Evolutionary conservation across 2,888 invertebrate genomes (phyloP).

Genomic region (Trissoscelio sp.): DNA sequence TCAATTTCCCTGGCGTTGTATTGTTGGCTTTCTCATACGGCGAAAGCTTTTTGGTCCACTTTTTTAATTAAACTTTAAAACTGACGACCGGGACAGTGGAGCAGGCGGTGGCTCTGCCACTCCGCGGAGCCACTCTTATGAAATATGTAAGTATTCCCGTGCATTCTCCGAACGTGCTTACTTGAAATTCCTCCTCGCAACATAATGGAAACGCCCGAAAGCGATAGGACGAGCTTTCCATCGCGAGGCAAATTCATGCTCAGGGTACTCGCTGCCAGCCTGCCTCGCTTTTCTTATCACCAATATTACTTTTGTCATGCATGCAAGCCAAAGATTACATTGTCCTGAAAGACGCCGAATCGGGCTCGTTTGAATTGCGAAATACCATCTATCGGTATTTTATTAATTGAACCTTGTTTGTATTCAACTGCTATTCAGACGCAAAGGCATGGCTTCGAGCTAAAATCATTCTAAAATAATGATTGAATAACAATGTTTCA

Average conservation of each 20-base stretch:
- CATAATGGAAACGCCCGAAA: slow-evolving; percentile 68
- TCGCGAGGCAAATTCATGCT: slow-evolving; percentile 63
- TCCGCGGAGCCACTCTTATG: slow-evolving; percentile 62
- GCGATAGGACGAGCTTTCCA: slow-evolving; percentile 68
- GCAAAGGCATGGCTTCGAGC: neutral
- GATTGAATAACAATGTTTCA: no score
- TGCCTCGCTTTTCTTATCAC: slow-evolving; percentile 60
- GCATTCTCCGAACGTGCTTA: slow-evolving; percentile 70
- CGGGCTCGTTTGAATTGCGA: slow-evolving; percentile 37
- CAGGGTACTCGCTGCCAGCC: slow-evolving; percentile 48
- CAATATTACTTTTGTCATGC: slow-evolving; percentile 67
- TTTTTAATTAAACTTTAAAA: slow-evolving; percentile 68
- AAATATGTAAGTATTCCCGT: slow-evolving; percentile 72
- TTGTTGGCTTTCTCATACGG: slow-evolving; percentile 34
- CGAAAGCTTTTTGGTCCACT: slow-evolving; percentile 45
- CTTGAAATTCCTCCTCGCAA: slow-evolving; percentile 71
- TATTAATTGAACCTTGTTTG: slow-evolving; percentile 35
- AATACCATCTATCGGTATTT: slow-evolving; percentile 12
- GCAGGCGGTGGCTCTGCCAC: slow-evolving; percentile 23
- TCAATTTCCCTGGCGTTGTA: slow-evolving; percentile 50
- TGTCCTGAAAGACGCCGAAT: slow-evolving; percentile 44
- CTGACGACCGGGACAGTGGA: slow-evolving; percentile 42
- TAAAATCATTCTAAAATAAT: neutral
- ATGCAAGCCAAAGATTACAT: slow-evolving; percentile 58
- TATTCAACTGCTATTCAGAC: slow-evolving; percentile 6